Evolutionary conservation across 92 coral and sea anemone genomes (phyloP), one percentile per base, ranked within the genome.

Genomic region (Heteractis magnifica): DNA sequence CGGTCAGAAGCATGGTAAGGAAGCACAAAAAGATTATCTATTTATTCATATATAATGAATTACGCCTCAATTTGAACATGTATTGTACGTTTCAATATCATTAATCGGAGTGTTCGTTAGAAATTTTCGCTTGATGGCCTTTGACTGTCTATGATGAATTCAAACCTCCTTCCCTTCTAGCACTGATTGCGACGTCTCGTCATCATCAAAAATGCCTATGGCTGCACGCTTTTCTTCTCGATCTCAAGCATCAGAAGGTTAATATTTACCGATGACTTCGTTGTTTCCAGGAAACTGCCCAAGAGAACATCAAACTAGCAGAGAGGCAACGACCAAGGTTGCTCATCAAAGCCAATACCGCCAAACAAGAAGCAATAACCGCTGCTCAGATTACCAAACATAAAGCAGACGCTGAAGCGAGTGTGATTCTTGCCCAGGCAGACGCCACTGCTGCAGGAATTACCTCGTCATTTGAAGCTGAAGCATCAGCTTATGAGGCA

Each of bases 261-360:
- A 34, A 34, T 34, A 34, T 34, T 34, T 34, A 34, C 1, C 44
- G 44, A 34, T 34, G 44, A 34, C 1, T 34, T 34, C 44, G 44
- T 34, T 34, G 44, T 34, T 34, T 34, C 44, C 44, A 87, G 75
- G 90, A 87, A 53, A 48, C 86, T 1, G 90, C 90, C 48, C 75
- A 87, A 53, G 90, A 87, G 62, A 87, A 87, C 51, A 87, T 87
- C 51, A 74, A 65, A 59, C 81, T 87, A 2, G 86, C 90, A 18
- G 80, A 65, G 18, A 64, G 82, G 51, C 86, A 87, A 52, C 64
- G 90, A 50, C 90, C 90, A 26, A 78, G 90, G 18, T 65, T 81
- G 51, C 82, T 87, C 2, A 82, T 84, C 16, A 68, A 73, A 56
- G 90, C 90, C 19, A 49, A 52, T 13, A 87, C 90, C 44, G 44